A percentile compares a stretch with the other conserved stretches of the same genome.
phyloP scores from a whole-genome alignment of 1,140 invertebrate species.

The Apis dorsata region DNA sequence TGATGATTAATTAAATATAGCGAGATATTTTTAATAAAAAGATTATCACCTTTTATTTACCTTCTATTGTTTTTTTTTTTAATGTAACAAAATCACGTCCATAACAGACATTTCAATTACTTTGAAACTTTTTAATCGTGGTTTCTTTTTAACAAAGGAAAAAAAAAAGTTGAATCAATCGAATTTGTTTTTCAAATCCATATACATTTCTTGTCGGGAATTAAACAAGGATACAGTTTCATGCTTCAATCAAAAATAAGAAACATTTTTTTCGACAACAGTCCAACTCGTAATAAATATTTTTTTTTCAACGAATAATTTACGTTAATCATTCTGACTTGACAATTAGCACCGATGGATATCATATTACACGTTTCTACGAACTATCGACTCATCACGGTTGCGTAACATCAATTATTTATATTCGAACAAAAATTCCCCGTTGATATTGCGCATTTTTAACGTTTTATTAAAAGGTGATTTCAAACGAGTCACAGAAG shows the following conservation, averaged over 20 bases:
- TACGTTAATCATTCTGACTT: neutral
- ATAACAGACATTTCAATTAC: no score
- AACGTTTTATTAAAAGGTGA: conserved; percentile 1
- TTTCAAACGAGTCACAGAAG: neutral
- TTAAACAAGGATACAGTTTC: no score
- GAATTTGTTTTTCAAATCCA: no score
- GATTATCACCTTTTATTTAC: no score
- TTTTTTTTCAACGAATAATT: neutral
- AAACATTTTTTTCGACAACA: neutral
- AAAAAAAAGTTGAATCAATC: no score
- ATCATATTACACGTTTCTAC: neutral
- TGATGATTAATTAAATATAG: no score
- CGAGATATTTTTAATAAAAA: no score
- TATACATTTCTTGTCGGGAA: no score
- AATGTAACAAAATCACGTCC: no score
- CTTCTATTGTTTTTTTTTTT: no score
- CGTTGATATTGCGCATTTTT: neutral
- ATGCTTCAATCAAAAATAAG: neutral
- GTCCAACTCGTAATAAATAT: neutral
- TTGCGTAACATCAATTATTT: neutral
- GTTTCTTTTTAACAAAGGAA: no score
- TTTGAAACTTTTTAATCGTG: neutral
- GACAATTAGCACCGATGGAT: conserved; percentile 1
- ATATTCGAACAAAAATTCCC: neutral
- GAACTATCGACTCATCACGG: neutral